Evolutionary conservation across 2,113 vertebrate genomes (phyloP), one percentile per base, ranked within the genome.

Genomic region (Tricholaema leucomelas): DNA sequence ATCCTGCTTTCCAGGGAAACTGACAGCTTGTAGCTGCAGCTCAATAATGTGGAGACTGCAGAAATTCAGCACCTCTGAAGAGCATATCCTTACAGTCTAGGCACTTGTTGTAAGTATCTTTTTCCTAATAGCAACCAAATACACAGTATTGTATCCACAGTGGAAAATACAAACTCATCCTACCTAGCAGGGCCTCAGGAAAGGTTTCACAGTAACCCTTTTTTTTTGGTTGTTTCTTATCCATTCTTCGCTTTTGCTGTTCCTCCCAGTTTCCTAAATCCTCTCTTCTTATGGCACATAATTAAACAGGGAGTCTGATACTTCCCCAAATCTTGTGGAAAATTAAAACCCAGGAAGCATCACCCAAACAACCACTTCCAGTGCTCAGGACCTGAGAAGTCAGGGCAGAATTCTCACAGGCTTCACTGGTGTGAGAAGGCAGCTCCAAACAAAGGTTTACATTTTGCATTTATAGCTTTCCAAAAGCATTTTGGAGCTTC

Each of bases 1-100:
- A 74, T 80, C 35, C 79, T 9, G 31, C 44, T 77, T 91, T 72
- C 76, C 76, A 69, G 85, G 79, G 92, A 92, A 92, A n/a, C 24
- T 44, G 56, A 8, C 81, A 89, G 54, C 91, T 82, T 71, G 75
- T 55, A 82, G 67, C 71, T 82, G 81, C 87, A 88, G 44, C 76
- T 83, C 52, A 54, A 0, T 36, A 42, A 87, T 31, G 18, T 86
- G 74, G 31, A 70, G 81, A 77, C 0, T 61, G 58, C 69, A 94
- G 79, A 92, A 96, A 85, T 71, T 60, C 83, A 50, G 35, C 5
- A 6, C 46, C 16, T 76, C 58, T 66, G 56, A 63, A 25, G 0
- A 61, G 28, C 76, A 10, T 21, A 28, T 50, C 36, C 58, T 67
- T 38, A 21, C 79, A 90, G 20, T 30, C 28, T 52, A 59, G 28